phyloP scores from a whole-genome alignment of 2,888 invertebrate genomes.

The Ormyrus nitidulus region DNA sequence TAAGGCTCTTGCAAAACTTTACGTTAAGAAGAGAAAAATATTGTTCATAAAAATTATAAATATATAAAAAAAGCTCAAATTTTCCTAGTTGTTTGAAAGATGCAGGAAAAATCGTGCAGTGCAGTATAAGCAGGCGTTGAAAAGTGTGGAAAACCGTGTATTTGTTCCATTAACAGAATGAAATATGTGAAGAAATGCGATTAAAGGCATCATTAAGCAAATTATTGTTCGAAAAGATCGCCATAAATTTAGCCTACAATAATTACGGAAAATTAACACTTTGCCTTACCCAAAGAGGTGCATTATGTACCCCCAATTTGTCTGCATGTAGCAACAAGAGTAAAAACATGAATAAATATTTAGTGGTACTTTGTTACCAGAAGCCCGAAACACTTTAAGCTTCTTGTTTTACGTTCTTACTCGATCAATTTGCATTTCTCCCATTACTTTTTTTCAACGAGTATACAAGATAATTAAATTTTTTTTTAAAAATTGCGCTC shows the following conservation, averaged over 20 bases:
- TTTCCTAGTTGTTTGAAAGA: not conserved
- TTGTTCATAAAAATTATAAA: not conserved
- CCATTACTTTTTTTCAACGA: no score
- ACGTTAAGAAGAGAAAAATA: not conserved
- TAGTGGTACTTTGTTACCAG: not conserved
- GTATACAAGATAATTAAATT: no score
- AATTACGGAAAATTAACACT: conserved; percentile 15
- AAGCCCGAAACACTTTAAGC: not conserved
- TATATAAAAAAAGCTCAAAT: not conserved
- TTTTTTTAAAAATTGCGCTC: no score
- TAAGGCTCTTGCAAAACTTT: no score
- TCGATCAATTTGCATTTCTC: not conserved
- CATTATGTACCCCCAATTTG: not conserved
- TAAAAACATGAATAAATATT: not conserved
- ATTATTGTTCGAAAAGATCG: not conserved
- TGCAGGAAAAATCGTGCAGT: not conserved
- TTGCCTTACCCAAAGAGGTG: not conserved
- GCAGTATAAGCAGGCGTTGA: not conserved
- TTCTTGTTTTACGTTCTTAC: not conserved
- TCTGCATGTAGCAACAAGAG: not conserved
- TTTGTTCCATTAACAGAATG: not conserved
- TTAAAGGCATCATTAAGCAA: not conserved
- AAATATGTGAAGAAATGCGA: no score
- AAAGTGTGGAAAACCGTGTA: not conserved
- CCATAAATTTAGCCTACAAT: not conserved